Evolutionary conservation across 1,140 invertebrate genomes (phyloP).

Genomic region (Anoplolepis gracilipes): DNA sequence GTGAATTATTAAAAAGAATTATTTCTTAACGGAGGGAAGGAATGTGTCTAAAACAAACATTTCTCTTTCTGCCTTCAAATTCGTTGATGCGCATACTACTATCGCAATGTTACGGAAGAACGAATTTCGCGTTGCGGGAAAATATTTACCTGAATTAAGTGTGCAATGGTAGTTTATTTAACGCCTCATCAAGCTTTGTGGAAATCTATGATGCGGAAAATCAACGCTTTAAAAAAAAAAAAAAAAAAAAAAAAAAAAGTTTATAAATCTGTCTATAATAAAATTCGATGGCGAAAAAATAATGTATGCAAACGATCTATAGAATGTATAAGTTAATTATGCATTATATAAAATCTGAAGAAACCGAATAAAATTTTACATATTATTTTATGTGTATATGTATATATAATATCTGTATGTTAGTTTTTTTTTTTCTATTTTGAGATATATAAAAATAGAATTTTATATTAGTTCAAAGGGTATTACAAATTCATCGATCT

Average conservation of each 20-base stretch:
- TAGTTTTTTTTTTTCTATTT: no score
- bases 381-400: no score
- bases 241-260: no score
- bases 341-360: background rate
- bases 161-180: background rate
- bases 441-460: background rate
- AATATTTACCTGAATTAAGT: slow-evolving; percentile 27
- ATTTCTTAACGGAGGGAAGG: background rate
- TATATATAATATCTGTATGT: no score
- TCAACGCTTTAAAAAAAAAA: background rate
- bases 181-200: background rate
- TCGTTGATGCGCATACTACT: background rate
- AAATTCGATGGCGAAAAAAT: background rate
- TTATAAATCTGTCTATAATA: background rate
- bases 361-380: no score
- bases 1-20: slow-evolving; percentile 5
- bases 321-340: no score
- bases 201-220: background rate
- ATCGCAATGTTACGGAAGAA: background rate
- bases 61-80: background rate
- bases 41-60: background rate
- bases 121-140: background rate
- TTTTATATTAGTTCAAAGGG: background rate
- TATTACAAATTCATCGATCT: background rate
- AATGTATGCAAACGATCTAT: background rate